Evolutionary conservation across 2,888 invertebrate species (phyloP).

Genomic region (Callyntrura guangdongensis): DNA sequence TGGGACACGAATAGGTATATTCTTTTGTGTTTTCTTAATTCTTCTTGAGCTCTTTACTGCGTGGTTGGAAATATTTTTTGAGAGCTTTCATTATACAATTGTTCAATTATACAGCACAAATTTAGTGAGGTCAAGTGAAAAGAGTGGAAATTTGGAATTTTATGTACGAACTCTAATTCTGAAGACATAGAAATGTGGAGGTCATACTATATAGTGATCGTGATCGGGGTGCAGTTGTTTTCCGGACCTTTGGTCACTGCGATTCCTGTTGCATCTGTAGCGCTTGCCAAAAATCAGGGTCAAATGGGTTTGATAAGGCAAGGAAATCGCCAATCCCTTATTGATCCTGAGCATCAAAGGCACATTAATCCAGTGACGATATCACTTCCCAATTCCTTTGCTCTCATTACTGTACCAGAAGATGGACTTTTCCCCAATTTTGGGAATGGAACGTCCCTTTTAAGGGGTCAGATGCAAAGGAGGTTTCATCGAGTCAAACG

Average conservation of each 20-base stretch:
- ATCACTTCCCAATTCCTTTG: conserved; percentile 10
- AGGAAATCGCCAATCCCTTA: not conserved
- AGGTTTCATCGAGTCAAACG: conserved; percentile 40
- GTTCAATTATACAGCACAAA: not conserved
- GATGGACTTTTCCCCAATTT: not conserved
- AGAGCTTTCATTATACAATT: too few relatives aligned
- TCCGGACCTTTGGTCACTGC: not conserved
- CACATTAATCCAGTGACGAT: too few relatives aligned
- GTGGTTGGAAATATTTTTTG: too few relatives aligned
- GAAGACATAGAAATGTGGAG: too few relatives aligned
- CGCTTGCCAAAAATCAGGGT: not conserved
- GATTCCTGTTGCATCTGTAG: not conserved
- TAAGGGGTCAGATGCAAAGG: not conserved
- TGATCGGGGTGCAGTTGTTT: not conserved
- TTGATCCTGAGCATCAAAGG: too few relatives aligned
- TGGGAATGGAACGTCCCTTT: conserved; percentile 38
- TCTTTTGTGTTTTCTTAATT: too few relatives aligned
- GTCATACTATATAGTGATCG: not conserved
- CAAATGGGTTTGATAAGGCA: too few relatives aligned
- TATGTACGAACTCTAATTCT: too few relatives aligned
- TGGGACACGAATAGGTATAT: too few relatives aligned
- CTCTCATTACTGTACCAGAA: conserved; percentile 10
- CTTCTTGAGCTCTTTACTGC: too few relatives aligned
- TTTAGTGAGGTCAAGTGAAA: conserved; percentile 23
- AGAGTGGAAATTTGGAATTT: too few relatives aligned